phyloP scores from a whole-genome alignment of 2,113 vertebrate species.

The Actenoides lindsayi region DNA sequence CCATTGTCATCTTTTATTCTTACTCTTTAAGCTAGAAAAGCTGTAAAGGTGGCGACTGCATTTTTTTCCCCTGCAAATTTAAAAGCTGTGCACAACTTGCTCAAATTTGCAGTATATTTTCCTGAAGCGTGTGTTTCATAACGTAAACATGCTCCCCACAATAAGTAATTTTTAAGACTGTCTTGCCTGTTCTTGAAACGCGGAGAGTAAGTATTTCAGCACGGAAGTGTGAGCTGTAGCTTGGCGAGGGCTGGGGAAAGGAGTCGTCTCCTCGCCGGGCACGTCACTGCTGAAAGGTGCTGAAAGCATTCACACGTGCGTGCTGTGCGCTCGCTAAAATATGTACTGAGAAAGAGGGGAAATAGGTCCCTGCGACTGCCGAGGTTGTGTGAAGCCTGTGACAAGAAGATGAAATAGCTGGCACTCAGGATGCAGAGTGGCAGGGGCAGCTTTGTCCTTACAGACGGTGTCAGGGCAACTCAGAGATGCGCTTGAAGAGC shows the following conservation, averaged over 20 bases:
- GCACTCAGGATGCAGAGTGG: accelerated
- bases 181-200: neutral
- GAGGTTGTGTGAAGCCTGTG: neutral
- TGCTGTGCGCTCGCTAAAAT: neutral
- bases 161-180: conserved; percentile 23
- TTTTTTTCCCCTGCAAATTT: conserved; percentile 3
- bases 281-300: neutral
- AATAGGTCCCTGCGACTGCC: accelerated
- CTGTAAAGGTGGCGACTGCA: neutral
- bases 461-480: neutral
- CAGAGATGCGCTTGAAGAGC: neutral
- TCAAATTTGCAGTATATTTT: conserved; percentile 41
- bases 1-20: conserved; percentile 36
- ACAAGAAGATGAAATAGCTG: neutral
- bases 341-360: neutral
- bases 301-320: neutral
- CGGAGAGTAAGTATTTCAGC: neutral
- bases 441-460: neutral
- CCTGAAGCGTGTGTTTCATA: conserved; percentile 12
- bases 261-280: neutral
- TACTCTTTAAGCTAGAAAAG: conserved; percentile 5
- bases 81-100: conserved; percentile 7
- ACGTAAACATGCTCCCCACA: conserved; percentile 37
- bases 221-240: neutral
- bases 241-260: neutral